Evolutionary conservation across 1,140 invertebrate species (phyloP), one percentile per base, ranked within the genome.

Genomic region (Sminthurides bifidus): DNA sequence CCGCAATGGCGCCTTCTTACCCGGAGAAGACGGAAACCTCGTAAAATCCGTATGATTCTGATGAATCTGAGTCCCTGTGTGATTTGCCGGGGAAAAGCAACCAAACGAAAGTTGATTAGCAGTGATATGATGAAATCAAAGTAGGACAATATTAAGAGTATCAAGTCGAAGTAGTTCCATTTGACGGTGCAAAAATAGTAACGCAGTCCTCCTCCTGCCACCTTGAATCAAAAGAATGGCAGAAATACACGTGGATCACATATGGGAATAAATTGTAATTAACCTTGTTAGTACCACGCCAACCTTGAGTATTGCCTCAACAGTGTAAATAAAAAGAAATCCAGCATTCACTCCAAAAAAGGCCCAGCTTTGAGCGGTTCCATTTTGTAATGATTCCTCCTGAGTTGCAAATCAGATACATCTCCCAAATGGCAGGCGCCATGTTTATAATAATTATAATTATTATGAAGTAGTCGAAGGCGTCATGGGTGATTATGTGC

Each of bases 111-210:
- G n/a, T 41, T 40, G 19, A 38, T 30, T 19, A 41, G 15, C 4
- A 57, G 2, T 14, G 38, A 27, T 15, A 46, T 23, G 24, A 17
- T 19, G 1, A 61, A 8, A 31, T 61, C 60, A 23, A 45, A 29
- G n/a, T 55, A 24, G 0, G 56, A 52, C 19, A 54, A 3, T 6
- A 58, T 17, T 10, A 61, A 37, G 15, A 58, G 27, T 2, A 54
- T 27, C 5, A 61, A 45, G 44, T 61, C 60, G 37, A 58, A 33
- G 17, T 48, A 51, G 23, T 61, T 61, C 60, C 60, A 61, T 21
- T 51, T 41, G 27, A 27, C 44, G 15, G 19, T 40, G 33, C 38
- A 58, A 43, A 55, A 61, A 27, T 58, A 61, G 23, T 58, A 8
- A 5, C 14, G 43, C 12, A 2, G 14, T 4, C 56, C 45, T 6